Percentiles rank a stretch among this genome's conserved stretches.
Conservation (phyloP, 2,797 vertebrate species). For the Lindbergichthys nudifrons region DNA sequence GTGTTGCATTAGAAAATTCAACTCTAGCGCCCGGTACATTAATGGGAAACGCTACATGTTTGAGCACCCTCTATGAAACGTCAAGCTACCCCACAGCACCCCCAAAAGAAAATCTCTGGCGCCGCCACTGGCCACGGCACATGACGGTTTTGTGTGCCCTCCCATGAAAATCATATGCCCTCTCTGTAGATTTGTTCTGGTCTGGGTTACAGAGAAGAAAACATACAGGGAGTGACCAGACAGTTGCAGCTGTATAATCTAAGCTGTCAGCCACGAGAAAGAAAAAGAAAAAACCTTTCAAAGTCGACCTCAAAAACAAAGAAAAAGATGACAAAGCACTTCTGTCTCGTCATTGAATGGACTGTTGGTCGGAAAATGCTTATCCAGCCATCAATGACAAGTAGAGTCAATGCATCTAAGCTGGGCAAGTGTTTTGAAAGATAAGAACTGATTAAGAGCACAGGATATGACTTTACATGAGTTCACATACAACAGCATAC, state of each 20-base stretch:
- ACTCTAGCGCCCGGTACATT: no score
- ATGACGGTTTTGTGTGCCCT: no score
- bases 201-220: background rate
- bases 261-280: background rate
- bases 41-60: no score
- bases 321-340: slow-evolving; percentile 38
- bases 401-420: slow-evolving; percentile 21
- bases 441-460: slow-evolving; percentile 55
- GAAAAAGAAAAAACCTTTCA: background rate
- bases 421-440: slow-evolving; percentile 41
- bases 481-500: slow-evolving; percentile 17
- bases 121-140: no score
- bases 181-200: no score
- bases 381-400: slow-evolving; percentile 12
- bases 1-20: no score
- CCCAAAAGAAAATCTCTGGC: no score
- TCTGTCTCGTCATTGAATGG: slow-evolving; percentile 21
- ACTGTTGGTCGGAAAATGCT: slow-evolving; percentile 48
- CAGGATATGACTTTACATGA: slow-evolving; percentile 25
- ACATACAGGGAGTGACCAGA: background rate
- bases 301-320: slow-evolving; percentile 21
- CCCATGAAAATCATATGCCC: no score
- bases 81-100: no score
- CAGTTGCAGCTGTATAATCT: slow-evolving; percentile 7
- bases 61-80: no score